phyloP scores from a whole-genome alignment of 2,888 invertebrate species.

The Metacarcinus magister region DNA sequence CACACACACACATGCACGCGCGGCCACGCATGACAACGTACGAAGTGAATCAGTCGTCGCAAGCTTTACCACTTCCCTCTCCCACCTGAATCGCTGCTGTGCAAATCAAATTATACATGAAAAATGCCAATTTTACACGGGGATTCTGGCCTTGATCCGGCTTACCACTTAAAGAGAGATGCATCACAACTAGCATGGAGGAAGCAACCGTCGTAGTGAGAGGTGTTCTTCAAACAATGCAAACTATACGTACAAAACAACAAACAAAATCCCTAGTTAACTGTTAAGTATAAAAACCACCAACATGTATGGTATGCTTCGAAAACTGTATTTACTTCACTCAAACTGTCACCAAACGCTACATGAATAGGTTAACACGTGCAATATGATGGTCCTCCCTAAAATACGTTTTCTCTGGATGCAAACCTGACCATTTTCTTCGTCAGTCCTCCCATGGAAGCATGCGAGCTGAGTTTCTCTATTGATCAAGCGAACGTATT shows the following conservation, averaged over 20 bases:
- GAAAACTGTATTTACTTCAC: background rate
- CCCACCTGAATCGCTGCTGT: background rate
- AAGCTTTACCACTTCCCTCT: background rate
- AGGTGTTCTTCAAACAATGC: background rate
- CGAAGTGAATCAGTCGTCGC: background rate
- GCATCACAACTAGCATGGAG: background rate
- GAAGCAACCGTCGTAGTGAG: background rate
- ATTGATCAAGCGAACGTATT: background rate
- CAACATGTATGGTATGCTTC: background rate
- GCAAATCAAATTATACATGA: constrained; percentile 16
- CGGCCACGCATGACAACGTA: background rate
- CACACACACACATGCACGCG: background rate
- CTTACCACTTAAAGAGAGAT: constrained; percentile 44
- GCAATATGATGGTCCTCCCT: background rate
- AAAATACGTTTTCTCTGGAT: background rate
- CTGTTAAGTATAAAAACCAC: background rate
- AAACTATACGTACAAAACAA: background rate
- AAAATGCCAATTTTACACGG: background rate
- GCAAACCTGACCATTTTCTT: background rate
- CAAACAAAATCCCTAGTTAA: background rate
- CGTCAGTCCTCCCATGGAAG: background rate
- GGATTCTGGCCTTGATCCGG: constrained; percentile 21
- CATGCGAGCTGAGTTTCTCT: background rate
- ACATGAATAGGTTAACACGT: background rate
- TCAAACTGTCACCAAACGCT: background rate